Base-by-base conservation (phyloP, 1,140 invertebrate species). In the Trichomalopsis sarcophagae region DNA sequence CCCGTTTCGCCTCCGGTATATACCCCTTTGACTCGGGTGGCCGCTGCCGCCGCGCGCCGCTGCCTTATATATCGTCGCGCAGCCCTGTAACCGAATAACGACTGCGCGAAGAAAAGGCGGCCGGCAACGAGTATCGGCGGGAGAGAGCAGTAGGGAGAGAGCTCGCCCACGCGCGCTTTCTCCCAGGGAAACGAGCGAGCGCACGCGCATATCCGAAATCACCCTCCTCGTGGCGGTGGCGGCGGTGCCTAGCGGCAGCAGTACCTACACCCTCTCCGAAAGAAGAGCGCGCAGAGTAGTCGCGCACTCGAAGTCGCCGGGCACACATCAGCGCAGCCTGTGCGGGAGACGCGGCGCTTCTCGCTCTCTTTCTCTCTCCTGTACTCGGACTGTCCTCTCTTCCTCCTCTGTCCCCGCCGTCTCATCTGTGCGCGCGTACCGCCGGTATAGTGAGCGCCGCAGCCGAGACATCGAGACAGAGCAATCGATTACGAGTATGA, bases 401-500 rank as follows among this genome's bases (percentile, higher is more conserved):
- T 74, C 84, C 44, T 23, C 55, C 33, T n/a, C 23, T n/a, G 13
- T 17, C 5, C 23, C 23, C 14, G 17, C 23, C 40, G 7, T 66
- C 27, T 14, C 13, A 3, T 36, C 33, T 5, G 33, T 36, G 33
- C 33, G 33, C 33, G 33, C 5, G 33, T 36, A 6, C 5, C 33
- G 33, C 3, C 33, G 33, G 33, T 36, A 36, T 36, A 10, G 40
- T 10, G 40, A 10, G 62, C 66, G 2, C 27, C 27, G 66, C 66
- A 68, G 66, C 66, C 17, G 21, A 68, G 0, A 10, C 66, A 23
- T 68, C n/a, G 55, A 62, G 21, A 62, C n/a, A 62, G 4, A 55
- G 55, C 6, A 62, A 17, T 55, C 23, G 68, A 6, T 11, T 68
- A 10, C 66, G 66, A 27, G 86, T 44, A 95, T 95, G 95, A 95